Evolutionary conservation across 2,888 invertebrate genomes (phyloP), one percentile per base, ranked within the genome.

Genomic region (Lithosia quadra): DNA sequence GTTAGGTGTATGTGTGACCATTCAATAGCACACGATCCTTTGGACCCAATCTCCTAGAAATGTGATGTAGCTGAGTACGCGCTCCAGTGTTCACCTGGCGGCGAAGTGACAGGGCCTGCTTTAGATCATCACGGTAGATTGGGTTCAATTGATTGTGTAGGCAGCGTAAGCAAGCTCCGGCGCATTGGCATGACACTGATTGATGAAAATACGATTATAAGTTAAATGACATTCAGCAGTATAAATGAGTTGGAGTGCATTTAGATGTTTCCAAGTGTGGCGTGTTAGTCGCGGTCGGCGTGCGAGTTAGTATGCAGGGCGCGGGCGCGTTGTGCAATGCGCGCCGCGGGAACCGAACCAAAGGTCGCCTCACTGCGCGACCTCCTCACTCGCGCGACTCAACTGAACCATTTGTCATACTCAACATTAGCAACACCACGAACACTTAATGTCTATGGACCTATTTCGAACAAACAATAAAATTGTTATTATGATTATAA

Each of bases 231-330:
- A 63, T 55, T n/a, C 34, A 33, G 49, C 62, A 28, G 39, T 43
- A 24, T n/a, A 24, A 13, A 3, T 43, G 4, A 24, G 13, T 18
- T 43, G 36, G 9, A 36, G 8, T 39, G 18, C 13, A 11, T 39
- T 8, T 13, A 18, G 24, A 18, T 49, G 33, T 28, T 28, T 2
- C 2, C 5, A 28, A 4, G 28, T 28, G 28, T 5, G 28, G 28
- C 39, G 64, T 58, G 21, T 56, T 43, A 22, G 61, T 22, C 24
- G 43, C 9, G 28, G 57, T 57, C 28, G 59, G 65, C 49, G 65
- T 22, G 65, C 65, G 28, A 36, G 53, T 67, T 15, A 65, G 64
- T 74, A 78, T 79, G 80, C 80, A 70, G 78, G 69, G 36, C 67
- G 80, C 73, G 63, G 2, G 7, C 9, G 67, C 18, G 39, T 24